A percentile compares a stretch with the other conserved stretches of the same genome.
Conservation (phyloP, 2,113 vertebrate species). For the Salvelinus sp. region DNA sequence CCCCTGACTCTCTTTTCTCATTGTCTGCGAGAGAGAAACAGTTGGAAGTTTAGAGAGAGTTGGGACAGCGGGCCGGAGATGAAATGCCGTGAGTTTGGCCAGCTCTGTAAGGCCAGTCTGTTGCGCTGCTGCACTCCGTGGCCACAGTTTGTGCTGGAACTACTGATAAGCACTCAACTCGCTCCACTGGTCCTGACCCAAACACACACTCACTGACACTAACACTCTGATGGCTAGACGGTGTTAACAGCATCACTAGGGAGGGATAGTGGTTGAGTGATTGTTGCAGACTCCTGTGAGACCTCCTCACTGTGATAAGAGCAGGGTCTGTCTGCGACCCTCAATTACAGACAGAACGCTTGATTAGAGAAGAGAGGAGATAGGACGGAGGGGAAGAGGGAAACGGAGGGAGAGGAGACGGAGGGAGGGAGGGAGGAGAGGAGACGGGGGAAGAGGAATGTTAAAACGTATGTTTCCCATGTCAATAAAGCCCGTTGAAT, state of each 20-base stretch:
- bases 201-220: background rate
- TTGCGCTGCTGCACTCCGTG: background rate
- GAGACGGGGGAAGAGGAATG: background rate
- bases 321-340: background rate
- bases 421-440: background rate
- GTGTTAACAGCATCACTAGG: background rate
- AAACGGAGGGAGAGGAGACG: background rate
- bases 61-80: background rate
- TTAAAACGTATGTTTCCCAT: too few relatives aligned
- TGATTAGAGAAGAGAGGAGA: constrained; percentile 22
- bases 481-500: too few relatives aligned
- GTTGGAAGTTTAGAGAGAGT: too few relatives aligned
- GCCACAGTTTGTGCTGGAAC: background rate
- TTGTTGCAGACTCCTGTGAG: background rate
- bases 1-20: too few relatives aligned
- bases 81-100: background rate
- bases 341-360: constrained; percentile 3
- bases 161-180: background rate
- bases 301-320: background rate
- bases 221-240: background rate
- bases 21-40: background rate
- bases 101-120: background rate
- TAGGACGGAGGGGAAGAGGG: constrained; percentile 16
- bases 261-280: background rate
- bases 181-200: background rate